Evolutionary conservation across 1,140 invertebrate species (phyloP).

Genomic region (Atopsyche davidsoni): DNA sequence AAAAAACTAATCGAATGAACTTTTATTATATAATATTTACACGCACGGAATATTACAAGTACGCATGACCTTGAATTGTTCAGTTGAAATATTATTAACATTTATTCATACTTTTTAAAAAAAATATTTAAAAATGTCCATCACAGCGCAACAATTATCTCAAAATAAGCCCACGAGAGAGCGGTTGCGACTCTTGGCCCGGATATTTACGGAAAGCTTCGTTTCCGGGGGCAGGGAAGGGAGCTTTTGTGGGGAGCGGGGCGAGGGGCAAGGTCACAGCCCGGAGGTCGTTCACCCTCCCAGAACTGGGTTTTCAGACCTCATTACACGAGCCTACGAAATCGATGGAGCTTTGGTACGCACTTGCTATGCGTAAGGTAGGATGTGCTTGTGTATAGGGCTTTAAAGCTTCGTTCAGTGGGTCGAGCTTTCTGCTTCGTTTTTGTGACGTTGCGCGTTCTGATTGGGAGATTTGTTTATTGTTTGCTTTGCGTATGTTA

Average conservation of each 20-base stretch:
- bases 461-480: background rate
- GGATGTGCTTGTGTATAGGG: too few species aligned
- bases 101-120: too few species aligned
- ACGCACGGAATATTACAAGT: too few species aligned
- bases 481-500: background rate
- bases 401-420: too few species aligned
- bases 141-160: too few species aligned
- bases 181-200: slow-evolving; percentile 1
- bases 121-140: too few species aligned
- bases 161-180: too few species aligned
- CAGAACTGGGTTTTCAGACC: slow-evolving; percentile 24
- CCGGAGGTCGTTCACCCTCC: slow-evolving; percentile 15
- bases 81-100: too few species aligned
- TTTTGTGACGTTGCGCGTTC: slow-evolving; percentile 4
- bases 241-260: background rate
- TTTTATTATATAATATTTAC: too few species aligned
- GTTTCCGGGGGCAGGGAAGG: background rate
- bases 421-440: slow-evolving; percentile 7
- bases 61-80: too few species aligned
- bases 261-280: background rate
- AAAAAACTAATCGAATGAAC: too few species aligned
- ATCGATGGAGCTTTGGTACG: slow-evolving; percentile 21
- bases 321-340: slow-evolving; percentile 18
- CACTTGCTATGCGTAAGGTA: too few species aligned
- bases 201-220: background rate